Base-by-base conservation (phyloP, 2,113 vertebrate species). In the Equus quagga region DNA sequence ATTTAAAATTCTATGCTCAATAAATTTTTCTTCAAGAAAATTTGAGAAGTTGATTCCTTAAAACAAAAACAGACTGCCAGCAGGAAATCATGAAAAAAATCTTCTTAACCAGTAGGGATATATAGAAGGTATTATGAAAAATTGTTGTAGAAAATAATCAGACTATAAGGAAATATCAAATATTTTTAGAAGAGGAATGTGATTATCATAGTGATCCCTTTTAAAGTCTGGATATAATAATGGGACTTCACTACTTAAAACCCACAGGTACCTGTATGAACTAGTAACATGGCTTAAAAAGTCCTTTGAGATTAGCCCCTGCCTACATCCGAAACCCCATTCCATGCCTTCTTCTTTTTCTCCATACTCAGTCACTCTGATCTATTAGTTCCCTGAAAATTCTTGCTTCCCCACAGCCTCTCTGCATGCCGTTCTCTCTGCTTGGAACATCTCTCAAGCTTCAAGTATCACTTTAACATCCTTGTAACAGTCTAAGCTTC, bases 51-150 rank as follows among this genome's bases (percentile, higher is more conserved):
- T 51, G 23, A 49, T 65, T 62, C 28, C 15, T 82, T 36, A 60
- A 69, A 89, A 36, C 79, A 83, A 94, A 94, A 81, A 46, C n/a
- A 21, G 15, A 83, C 18, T 79, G 1, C 54, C 14, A 67, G 24
- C 14, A 87, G 49, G 44, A 97, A 81, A 95, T n/a, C 44, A 23
- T 41, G 13, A 96, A 1, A 94, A 79, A 93, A 94, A 64, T 65
- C 41, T 58, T 84, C 19, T 73, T 79, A 84, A 67, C 2, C 19
- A 73, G 19, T 73, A 83, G 7, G 7, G 6, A 4, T 49, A 58
- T 19, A 60, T 18, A 79, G 19, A 69, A 81, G 54, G 1, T 18
- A 44, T 13, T 36, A 28, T 31, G 36, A 76, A 91, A 90, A 82
- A 36, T 13, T 62, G 70, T 14, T 76, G 12, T 91, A 46, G 13